Base-by-base conservation (phyloP, 2,113 vertebrate species). In the Oryzias woworae region DNA sequence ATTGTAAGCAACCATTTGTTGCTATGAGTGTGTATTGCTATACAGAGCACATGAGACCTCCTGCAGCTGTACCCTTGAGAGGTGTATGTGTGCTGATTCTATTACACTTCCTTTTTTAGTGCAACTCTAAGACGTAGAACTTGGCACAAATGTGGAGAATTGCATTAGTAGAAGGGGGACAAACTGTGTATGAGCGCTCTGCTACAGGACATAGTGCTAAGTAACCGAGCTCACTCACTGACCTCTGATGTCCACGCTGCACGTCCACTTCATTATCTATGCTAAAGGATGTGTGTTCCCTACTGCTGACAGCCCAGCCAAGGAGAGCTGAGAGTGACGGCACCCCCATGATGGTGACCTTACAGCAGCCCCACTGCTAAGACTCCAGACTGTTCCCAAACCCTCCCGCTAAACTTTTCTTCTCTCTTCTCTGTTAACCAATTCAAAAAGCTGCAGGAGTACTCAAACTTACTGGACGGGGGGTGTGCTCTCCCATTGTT, bases 191-290 rank as follows among this genome's bases (percentile, higher is more conserved):
- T 7, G 53, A 41, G 50, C 14, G 18, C 18, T 47, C 53, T 52
- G 41, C 78, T 69, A 70, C 64, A 48, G 73, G 85, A 41, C 68
- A 43, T 80, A 46, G 76, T 66, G 43, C 77, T 85, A 83, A 78
- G 81, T 75, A 57, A 62, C 75, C 84, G 73, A 78, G 83, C 84
- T 87, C 80, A 81, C 78, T 85, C 87, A 81, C 84, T 87, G 88
- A 90, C 87, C 87, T 90, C 83, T 83, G 71, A 63, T 62, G 72
- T 83, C 81, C 22, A 22, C 62, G 48, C 78, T 55, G 73, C 66
- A 67, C 60, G 69, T 84, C 80, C 78, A 84, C 85, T 82, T 85
- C 82, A 87, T 89, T 85, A 89, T 83, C 80, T 52, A 80, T 88
- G 77, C 83, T 80, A 79, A 80, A 65, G 75, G 77, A 86, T 48